Evolutionary conservation across 2,113 vertebrate genomes (phyloP).

Genomic region (Ploceus nigricollis): DNA sequence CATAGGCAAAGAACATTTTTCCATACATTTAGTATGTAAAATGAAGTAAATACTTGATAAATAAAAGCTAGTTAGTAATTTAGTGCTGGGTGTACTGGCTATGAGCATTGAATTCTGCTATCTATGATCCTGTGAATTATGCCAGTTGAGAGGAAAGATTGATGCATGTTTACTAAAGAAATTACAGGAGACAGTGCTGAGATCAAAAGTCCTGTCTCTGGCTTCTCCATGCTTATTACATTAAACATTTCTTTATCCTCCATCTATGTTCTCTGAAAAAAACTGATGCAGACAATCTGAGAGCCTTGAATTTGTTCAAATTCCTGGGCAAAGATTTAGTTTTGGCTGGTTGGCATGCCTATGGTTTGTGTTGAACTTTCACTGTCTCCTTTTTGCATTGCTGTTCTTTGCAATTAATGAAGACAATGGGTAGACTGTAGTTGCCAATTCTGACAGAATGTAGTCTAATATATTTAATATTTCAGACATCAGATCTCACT

Average conservation of each 20-base stretch:
- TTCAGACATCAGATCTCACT: neutral
- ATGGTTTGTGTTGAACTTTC: neutral
- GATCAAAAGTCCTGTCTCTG: neutral
- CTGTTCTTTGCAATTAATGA: neutral
- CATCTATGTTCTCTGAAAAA: neutral
- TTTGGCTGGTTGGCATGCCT: neutral
- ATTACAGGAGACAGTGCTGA: neutral
- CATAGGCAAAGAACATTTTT: neutral
- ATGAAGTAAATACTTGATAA: neutral
- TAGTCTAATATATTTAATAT: neutral
- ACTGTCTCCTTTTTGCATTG: neutral
- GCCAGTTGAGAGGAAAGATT: neutral
- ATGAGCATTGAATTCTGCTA: neutral
- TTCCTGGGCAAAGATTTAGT: neutral
- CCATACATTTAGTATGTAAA: neutral
- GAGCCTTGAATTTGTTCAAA: neutral
- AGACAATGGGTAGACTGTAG: conserved; percentile 9
- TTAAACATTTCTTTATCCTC: neutral
- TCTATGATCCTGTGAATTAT: neutral
- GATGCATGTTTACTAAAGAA: neutral
- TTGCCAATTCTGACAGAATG: neutral
- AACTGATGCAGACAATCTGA: neutral
- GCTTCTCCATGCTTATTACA: neutral
- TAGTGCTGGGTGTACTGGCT: neutral
- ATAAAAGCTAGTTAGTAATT: neutral